phyloP scores from a whole-genome alignment of 2,797 vertebrate species.

The Sebastes diaconus region DNA sequence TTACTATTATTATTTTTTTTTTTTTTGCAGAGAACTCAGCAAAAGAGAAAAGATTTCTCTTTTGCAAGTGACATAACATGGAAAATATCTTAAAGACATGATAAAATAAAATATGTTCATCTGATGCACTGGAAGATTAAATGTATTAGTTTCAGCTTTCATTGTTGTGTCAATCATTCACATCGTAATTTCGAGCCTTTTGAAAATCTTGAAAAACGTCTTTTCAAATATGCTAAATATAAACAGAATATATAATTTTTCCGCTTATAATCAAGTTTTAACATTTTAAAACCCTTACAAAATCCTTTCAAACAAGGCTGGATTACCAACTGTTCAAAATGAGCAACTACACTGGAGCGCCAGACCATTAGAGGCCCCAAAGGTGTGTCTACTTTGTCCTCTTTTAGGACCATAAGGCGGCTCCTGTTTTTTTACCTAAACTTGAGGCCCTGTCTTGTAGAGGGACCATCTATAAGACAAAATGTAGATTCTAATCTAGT shows the following conservation, averaged over 20 bases:
- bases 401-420: neutral
- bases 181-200: neutral
- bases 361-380: neutral
- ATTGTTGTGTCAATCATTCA: neutral
- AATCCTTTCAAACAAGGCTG: neutral
- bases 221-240: neutral
- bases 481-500: no score
- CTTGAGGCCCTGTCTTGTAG: neutral
- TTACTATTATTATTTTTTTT: neutral
- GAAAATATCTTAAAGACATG: neutral
- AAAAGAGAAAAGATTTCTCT: neutral
- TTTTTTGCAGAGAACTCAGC: neutral
- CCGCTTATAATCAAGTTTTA: neutral
- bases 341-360: neutral
- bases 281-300: neutral
- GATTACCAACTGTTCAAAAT: neutral
- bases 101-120: neutral
- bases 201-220: neutral
- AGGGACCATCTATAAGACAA: accelerated
- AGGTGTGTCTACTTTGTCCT: neutral
- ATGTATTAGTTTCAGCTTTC: no score
- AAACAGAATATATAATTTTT: neutral
- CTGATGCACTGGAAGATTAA: no score
- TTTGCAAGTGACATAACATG: neutral
- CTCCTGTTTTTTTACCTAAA: neutral